Evolutionary conservation across 2,797 vertebrate genomes (phyloP), one percentile per base, ranked within the genome.

Genomic region (Liasis olivaceus): DNA sequence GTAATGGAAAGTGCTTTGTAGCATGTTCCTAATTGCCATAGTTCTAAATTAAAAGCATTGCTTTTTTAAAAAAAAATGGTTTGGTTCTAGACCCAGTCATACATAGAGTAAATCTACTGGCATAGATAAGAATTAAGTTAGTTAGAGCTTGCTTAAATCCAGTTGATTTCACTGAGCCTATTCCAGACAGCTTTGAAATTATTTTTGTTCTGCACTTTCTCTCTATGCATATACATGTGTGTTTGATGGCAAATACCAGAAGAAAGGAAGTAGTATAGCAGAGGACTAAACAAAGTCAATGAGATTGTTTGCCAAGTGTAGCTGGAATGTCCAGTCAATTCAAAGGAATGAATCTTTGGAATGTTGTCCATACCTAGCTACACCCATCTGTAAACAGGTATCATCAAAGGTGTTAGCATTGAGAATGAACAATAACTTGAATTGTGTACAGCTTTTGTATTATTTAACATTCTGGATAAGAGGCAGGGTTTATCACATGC

Each of bases 181-280:
- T 26, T 59, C 22, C 5, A 85, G 26, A 24, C 24, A 51, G 87
- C 26, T 51, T 26, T 15, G 14, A 92, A 54, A 56, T 14, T 15
- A 64, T 0, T 1, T 72, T 64, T 91, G 86, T 94, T 58, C 77
- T 47, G 93, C 93, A 56, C 56, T 66, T 93, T 69, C 63, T 51
- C 47, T 47, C 85, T 87, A 94, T 93, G 87, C 86, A 88, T 58
- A 31, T 91, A 93, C 60, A 22, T 85, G 77, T 94, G 77, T 94
- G 84, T 88, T 94, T 94, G 92, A 92, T 86, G 31, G 22, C 93
- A 94, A 93, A 95, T 94, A 77, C 28, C 90, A 95, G 93, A 91
- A 95, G 91, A 87, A 69, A n/a, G 26, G 14, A 60, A 93, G 90
- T 90, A 95, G 89, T 92, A 94, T 89, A 92, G 77, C 60, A 51